These are phyloP conservation scores for Turdus rufiventris DNA, from an alignment of 2,113 vertebrate genomes.

Conservation along the genomic window DNA sequence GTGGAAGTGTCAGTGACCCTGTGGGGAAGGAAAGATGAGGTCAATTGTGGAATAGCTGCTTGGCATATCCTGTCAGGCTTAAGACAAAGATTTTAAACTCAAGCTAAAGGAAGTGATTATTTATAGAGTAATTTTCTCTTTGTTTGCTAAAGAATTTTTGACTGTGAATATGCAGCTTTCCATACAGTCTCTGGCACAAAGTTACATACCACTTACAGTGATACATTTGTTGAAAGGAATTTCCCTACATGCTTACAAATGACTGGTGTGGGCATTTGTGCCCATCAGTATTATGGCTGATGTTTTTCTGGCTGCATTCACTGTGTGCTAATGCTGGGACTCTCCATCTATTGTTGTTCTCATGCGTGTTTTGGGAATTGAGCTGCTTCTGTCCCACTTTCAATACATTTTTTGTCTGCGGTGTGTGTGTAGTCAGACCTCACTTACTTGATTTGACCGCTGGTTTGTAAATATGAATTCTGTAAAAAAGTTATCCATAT, in stretches of 20 bases:
- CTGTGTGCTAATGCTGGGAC: slow-evolving; percentile 9
- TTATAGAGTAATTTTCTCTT: background rate
- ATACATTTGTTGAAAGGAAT: slow-evolving; percentile 7
- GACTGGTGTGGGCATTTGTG: slow-evolving; percentile 1
- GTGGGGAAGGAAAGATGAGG: background rate
- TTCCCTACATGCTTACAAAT: background rate
- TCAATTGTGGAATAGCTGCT: background rate
- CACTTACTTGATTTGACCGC: background rate
- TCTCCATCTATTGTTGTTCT: slow-evolving; percentile 1
- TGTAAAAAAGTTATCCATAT: background rate
- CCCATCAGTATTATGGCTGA: background rate
- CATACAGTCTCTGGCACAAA: background rate
- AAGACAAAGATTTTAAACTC: background rate
- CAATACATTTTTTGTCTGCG: background rate
- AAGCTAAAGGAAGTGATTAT: background rate
- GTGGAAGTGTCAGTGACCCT: background rate
- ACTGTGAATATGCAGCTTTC: background rate
- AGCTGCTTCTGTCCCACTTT: background rate
- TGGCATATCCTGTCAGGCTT: background rate
- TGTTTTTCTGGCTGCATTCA: slow-evolving; percentile 37
- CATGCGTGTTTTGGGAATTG: background rate
- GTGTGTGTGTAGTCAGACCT: background rate
- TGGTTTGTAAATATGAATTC: background rate
- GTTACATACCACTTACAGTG: background rate
- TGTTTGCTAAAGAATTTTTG: background rate